phyloP scores from a whole-genome alignment of 2,888 invertebrate species.

The Limnephilus auricula region DNA sequence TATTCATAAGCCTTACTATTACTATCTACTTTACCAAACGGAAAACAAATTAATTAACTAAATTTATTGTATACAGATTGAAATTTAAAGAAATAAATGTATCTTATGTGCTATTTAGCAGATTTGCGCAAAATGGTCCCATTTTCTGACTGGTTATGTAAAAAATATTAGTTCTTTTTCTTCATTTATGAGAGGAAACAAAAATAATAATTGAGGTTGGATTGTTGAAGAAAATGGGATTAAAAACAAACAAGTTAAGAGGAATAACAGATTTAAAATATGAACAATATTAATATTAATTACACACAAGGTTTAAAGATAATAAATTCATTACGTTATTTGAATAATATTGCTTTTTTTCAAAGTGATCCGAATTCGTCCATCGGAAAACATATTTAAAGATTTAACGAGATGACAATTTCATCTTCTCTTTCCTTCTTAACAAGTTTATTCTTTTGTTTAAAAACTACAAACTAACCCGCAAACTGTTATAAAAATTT shows the following conservation, averaged over 20 bases:
- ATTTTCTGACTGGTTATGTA: constrained; percentile 6
- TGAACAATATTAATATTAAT: background rate
- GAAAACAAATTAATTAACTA: too few species aligned
- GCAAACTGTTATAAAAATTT: background rate
- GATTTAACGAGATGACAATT: background rate
- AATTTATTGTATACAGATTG: background rate
- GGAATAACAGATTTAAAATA: constrained; percentile 13
- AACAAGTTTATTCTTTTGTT: background rate
- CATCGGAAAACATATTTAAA: constrained; percentile 1
- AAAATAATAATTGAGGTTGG: background rate
- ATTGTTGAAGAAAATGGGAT: constrained; percentile 22
- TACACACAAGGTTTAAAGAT: constrained; percentile 15
- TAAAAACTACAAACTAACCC: too few species aligned
- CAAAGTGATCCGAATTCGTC: constrained; percentile 4
- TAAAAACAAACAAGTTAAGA: background rate
- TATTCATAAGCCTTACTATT: constrained; percentile 45
- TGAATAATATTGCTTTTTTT: constrained; percentile 42
- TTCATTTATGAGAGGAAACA: background rate
- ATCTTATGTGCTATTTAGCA: background rate
- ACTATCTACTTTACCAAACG: constrained; percentile 20
- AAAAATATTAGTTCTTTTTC: background rate
- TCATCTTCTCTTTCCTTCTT: background rate
- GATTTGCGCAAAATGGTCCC: constrained; percentile 25
- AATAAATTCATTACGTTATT: constrained; percentile 18
- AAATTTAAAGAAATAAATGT: background rate